Conservation (phyloP, 2,888 invertebrate genomes). For the Tiliacea citrago region DNA sequence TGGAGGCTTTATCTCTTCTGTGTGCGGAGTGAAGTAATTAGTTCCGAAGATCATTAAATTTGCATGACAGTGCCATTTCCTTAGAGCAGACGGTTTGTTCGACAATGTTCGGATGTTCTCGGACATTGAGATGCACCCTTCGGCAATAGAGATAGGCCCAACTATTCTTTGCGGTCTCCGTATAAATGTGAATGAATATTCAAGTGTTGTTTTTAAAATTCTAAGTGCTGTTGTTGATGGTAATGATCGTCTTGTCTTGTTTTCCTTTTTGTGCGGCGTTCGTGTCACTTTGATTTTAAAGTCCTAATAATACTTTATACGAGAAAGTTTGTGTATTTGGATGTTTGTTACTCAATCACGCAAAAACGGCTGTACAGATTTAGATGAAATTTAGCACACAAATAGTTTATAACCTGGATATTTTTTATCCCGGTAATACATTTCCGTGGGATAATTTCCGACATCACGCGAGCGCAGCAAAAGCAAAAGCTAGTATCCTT, state of each 20-base stretch:
- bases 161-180: slow-evolving; percentile 61
- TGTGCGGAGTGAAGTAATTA: slow-evolving; percentile 82
- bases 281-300: slow-evolving; percentile 4
- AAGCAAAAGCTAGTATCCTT: neutral
- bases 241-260: slow-evolving; percentile 38
- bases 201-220: slow-evolving; percentile 66
- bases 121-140: slow-evolving; percentile 82
- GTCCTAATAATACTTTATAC: too few species aligned
- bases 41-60: slow-evolving; percentile 82
- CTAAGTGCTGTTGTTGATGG: slow-evolving; percentile 51
- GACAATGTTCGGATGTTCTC: slow-evolving; percentile 50
- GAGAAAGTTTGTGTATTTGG: too few species aligned
- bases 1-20: slow-evolving; percentile 79
- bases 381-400: neutral
- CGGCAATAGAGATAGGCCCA: slow-evolving; percentile 75
- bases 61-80: slow-evolving; percentile 82
- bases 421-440: too few species aligned
- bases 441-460: neutral
- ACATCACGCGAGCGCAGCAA: neutral
- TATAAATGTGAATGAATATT: slow-evolving; percentile 79
- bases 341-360: too few species aligned
- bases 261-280: slow-evolving; percentile 21
- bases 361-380: neutral
- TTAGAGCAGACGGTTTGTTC: slow-evolving; percentile 66
- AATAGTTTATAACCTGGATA: neutral